Conservation (phyloP, 53 echinoderm and acorn worm species). For the Apostichopus leukothele region DNA sequence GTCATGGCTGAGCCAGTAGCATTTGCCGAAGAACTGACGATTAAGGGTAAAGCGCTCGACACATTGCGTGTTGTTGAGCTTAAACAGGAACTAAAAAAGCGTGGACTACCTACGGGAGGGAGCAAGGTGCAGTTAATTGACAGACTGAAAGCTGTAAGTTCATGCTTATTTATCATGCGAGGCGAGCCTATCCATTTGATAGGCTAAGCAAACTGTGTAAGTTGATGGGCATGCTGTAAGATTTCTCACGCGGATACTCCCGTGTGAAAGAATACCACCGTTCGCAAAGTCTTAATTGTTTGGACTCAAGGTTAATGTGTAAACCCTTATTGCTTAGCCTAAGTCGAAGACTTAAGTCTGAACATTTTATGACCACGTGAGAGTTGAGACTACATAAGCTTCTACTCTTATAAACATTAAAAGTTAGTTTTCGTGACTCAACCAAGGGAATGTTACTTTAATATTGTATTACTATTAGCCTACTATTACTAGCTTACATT, state of each 20-base stretch:
- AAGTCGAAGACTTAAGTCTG: no score
- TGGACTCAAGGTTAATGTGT: not conserved
- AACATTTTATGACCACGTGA: no score
- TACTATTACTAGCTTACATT: no score
- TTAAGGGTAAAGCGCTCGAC: constrained; percentile 68
- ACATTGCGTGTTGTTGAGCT: constrained; percentile 80
- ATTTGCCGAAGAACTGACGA: constrained; percentile 61
- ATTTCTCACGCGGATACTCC: constrained; percentile 10
- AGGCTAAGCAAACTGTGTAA: constrained; percentile 29
- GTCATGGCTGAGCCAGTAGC: constrained; percentile 48
- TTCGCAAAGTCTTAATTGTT: not conserved
- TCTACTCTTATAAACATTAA: no score
- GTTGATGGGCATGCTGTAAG: not conserved
- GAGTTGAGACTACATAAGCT: no score
- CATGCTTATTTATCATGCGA: not conserved
- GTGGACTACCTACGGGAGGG: constrained; percentile 68
- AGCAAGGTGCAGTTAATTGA: constrained; percentile 78
- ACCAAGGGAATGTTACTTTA: no score
- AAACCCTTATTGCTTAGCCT: no score
- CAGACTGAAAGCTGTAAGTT: constrained; percentile 78
- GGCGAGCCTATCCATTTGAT: not conserved
- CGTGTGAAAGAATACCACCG: not conserved
- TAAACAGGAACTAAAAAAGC: constrained; percentile 87
- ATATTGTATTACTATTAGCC: no score
- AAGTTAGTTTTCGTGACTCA: no score